A percentile compares a stretch with the other conserved stretches of the same genome.
phyloP scores from a whole-genome alignment of 2,113 vertebrate genomes.

The Gymnarchus niloticus region DNA sequence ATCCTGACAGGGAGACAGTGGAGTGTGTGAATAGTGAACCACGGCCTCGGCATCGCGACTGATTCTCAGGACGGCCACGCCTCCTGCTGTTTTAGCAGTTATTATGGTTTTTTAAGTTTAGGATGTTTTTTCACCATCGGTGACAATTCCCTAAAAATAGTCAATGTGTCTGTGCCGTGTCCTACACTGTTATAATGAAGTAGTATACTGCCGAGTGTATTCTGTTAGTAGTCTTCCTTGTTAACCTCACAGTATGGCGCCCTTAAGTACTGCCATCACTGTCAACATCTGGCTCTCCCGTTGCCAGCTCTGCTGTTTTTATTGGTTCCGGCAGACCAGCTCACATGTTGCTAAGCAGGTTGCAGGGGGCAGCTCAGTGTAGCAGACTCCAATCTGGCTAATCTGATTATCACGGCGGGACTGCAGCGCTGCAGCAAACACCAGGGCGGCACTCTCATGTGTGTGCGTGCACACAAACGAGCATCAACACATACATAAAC shows the following conservation, averaged over 20 bases:
- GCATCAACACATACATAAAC: not conserved
- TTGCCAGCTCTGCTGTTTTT: constrained; percentile 39
- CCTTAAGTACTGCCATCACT: not conserved
- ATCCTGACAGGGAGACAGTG: no score
- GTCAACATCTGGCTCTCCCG: not conserved
- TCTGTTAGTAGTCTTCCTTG: no score
- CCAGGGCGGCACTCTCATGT: not conserved
- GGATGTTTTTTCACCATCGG: no score
- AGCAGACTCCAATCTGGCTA: constrained; percentile 59
- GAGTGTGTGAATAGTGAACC: no score
- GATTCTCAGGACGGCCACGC: no score
- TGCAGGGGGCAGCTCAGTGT: constrained; percentile 55
- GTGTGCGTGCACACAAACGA: not conserved
- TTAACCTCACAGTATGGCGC: no score
- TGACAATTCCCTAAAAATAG: no score
- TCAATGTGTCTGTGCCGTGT: no score
- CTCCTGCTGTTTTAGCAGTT: not conserved
- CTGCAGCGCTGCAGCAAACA: constrained; percentile 37
- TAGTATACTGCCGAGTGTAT: no score
- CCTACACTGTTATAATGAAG: no score
- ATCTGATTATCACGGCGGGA: constrained; percentile 62
- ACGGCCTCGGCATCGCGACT: no score
- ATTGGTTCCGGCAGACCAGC: constrained; percentile 38
- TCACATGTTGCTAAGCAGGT: constrained; percentile 57
- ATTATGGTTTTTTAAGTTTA: not conserved